phyloP scores from a whole-genome alignment of 2,797 vertebrate genomes.

The Parauchenoglanis punctatus region DNA sequence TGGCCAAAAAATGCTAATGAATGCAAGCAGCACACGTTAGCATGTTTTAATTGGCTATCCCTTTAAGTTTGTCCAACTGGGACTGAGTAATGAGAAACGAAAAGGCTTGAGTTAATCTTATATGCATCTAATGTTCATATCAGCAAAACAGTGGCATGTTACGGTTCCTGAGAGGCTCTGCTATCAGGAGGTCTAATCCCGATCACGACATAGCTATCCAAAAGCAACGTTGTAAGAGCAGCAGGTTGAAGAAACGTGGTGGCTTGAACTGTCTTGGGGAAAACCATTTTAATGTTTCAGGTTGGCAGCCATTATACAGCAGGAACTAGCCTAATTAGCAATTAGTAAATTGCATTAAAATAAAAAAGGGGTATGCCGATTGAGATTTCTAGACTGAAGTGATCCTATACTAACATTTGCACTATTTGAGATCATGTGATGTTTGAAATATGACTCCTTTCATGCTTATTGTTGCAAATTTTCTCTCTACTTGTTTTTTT shows the following conservation, averaged over 20 bases:
- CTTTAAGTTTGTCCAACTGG: not conserved
- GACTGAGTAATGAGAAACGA: not conserved
- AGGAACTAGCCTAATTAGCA: not conserved
- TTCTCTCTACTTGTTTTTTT: not conserved
- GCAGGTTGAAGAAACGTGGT: not conserved
- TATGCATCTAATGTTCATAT: not conserved
- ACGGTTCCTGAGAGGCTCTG: not conserved
- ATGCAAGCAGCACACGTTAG: constrained; percentile 18
- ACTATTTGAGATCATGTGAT: too few species aligned
- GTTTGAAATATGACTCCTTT: not conserved
- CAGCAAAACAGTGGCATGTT: not conserved
- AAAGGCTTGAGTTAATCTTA: not conserved
- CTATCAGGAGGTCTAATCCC: not conserved
- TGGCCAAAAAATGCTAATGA: not conserved
- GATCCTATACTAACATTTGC: not conserved
- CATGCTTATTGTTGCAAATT: not conserved
- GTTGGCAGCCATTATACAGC: not conserved
- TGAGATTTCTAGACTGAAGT: not conserved
- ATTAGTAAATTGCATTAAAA: not conserved
- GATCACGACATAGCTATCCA: not conserved
- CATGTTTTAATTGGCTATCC: constrained; percentile 2
- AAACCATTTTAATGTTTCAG: not conserved
- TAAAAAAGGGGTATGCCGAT: not conserved
- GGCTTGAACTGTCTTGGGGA: not conserved
- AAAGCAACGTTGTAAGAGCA: not conserved